Percentiles rank a stretch among this genome's conserved stretches.
phyloP scores from a whole-genome alignment of 2,113 vertebrate species.

The Pholis gunnellus region DNA sequence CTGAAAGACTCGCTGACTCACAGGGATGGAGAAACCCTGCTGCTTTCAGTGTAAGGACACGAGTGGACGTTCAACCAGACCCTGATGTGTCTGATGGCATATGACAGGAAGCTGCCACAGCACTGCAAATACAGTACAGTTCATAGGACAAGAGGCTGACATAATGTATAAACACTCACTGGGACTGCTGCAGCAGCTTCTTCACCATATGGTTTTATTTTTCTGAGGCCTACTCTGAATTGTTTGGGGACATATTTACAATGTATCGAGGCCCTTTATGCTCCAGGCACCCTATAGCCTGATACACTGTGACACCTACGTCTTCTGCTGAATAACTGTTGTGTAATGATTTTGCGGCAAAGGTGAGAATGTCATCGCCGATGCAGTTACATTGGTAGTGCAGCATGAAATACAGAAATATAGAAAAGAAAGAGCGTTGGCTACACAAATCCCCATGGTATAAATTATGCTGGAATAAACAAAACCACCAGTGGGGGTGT shows the following conservation, averaged over 20 bases:
- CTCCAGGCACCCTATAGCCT: background rate
- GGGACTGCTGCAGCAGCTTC: background rate
- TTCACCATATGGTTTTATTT: background rate
- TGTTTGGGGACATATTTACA: background rate
- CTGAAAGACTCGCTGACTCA: conserved; percentile 17
- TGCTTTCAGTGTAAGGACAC: conserved; percentile 33
- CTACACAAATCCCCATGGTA: background rate
- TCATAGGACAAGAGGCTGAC: conserved; percentile 22
- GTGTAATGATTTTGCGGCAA: background rate
- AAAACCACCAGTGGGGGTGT: background rate
- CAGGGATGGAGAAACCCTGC: background rate
- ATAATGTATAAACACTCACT: background rate
- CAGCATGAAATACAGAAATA: background rate
- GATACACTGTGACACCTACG: background rate
- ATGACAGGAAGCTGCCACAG: conserved; percentile 45
- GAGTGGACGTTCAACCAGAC: conserved; percentile 25
- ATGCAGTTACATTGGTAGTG: background rate
- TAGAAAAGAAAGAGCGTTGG: conserved; percentile 8
- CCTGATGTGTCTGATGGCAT: background rate
- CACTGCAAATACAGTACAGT: background rate
- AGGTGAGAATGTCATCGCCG: background rate
- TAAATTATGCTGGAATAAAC: conserved; percentile 2
- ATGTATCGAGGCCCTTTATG: background rate
- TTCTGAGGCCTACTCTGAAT: background rate
- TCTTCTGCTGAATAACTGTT: background rate